Evolutionary conservation across 2,113 vertebrate genomes (phyloP).

Genomic region (Zapornia atra): DNA sequence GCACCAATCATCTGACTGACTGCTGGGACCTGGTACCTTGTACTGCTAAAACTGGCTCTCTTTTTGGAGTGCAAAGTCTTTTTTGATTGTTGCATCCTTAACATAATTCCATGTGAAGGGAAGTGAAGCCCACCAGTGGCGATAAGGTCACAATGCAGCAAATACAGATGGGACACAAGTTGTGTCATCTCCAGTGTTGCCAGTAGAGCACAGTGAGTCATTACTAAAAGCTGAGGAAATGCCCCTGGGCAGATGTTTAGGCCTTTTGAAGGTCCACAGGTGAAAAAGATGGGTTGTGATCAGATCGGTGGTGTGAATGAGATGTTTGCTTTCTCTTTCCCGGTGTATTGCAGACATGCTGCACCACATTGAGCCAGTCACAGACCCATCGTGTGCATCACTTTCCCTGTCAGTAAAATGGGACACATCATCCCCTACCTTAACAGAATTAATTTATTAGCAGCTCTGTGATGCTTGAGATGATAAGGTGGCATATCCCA

Average conservation of each 20-base stretch:
- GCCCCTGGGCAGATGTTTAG: not conserved
- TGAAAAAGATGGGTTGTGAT: not conserved
- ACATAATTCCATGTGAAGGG: not conserved
- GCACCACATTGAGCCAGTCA: not conserved
- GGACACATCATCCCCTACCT: not conserved
- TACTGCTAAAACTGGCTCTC: not conserved
- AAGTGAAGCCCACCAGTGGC: not conserved
- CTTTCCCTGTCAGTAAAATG: not conserved
- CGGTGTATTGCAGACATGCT: not conserved
- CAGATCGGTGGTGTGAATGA: not conserved
- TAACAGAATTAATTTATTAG: not conserved
- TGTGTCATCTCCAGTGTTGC: not conserved
- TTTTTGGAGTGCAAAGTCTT: not conserved
- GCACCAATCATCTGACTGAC: not conserved
- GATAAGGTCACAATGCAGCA: not conserved
- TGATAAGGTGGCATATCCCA: not conserved
- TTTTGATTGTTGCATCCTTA: not conserved
- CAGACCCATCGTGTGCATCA: not conserved
- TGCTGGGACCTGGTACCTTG: not conserved
- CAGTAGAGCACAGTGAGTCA: not conserved
- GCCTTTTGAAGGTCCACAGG: not conserved
- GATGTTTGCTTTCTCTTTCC: not conserved
- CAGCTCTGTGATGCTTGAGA: not conserved
- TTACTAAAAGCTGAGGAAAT: not conserved
- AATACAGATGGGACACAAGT: not conserved